These are phyloP conservation scores for Halisarca cf. caerulea DNA, from an alignment of 37 sponge, comb jelly and placozoan genomes.

Conservation along the genomic window DNA sequence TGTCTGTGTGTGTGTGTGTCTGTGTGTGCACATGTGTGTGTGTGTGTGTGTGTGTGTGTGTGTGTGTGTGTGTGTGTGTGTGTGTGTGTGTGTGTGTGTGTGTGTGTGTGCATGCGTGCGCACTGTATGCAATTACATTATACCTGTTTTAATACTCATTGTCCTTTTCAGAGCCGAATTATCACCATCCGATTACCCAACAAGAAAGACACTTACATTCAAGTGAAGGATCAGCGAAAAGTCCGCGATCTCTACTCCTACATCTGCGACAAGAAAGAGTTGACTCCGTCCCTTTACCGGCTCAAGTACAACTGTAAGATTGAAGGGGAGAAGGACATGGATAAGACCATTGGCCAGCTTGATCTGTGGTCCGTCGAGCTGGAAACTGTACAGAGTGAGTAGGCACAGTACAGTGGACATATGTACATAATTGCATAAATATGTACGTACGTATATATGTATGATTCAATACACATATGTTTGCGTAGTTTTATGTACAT, in stretches of 20 bases:
- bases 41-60: no score
- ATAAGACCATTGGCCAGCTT: slow-evolving; percentile 8
- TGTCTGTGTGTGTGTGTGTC: no score
- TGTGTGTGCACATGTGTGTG: no score
- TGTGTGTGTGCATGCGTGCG: no score
- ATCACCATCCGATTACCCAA: neutral
- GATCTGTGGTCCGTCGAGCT: slow-evolving; percentile 14
- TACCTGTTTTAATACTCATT: no score
- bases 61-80: neutral
- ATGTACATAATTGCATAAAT: neutral
- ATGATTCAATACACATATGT: neutral
- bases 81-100: neutral
- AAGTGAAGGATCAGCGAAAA: neutral
- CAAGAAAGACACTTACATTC: slow-evolving; percentile 11
- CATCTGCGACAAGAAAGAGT: slow-evolving; percentile 57
- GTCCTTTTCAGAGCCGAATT: slow-evolving; percentile 2
- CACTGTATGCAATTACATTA: no score
- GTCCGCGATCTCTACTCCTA: slow-evolving; percentile 26
- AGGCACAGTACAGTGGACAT: neutral
- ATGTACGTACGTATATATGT: neutral
- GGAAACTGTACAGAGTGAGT: neutral
- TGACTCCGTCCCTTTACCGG: neutral
- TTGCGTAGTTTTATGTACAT: neutral
- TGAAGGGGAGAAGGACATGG: slow-evolving; percentile 1
- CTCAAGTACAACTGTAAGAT: slow-evolving; percentile 10